Evolutionary conservation across 1,140 invertebrate genomes (phyloP).

Genomic region (Leptonema lineaticorne): DNA sequence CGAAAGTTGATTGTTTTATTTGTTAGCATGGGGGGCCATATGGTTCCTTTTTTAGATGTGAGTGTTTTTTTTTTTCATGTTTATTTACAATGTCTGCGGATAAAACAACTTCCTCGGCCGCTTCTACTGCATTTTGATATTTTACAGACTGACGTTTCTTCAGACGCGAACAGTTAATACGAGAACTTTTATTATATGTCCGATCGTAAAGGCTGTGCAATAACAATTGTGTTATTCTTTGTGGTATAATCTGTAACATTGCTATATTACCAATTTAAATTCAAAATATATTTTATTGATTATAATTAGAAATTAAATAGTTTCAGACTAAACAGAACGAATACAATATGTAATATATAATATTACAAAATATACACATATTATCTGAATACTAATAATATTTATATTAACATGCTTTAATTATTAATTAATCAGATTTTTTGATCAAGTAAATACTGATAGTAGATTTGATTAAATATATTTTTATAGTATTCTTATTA

Average conservation of each 20-base stretch:
- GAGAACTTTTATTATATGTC: background rate
- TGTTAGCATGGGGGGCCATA: conserved; percentile 14
- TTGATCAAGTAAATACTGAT: no score
- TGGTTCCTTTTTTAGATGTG: conserved; percentile 24
- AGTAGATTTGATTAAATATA: no score
- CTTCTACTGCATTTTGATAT: conserved; percentile 20
- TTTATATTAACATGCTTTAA: no score
- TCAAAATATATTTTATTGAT: no score
- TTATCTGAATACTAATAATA: no score
- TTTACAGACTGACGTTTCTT: conserved; percentile 6
- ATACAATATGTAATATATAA: no score
- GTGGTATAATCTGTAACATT: background rate
- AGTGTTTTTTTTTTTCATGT: background rate
- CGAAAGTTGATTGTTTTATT: conserved; percentile 14
- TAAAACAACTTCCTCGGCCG: conserved; percentile 25
- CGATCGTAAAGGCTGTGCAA: background rate
- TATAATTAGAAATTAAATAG: no score
- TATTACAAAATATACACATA: no score
- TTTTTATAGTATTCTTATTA: no score
- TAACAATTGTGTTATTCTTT: background rate
- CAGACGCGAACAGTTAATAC: background rate
- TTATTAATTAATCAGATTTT: no score
- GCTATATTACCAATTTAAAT: no score
- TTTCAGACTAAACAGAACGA: no score
- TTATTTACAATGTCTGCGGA: conserved; percentile 18